Evolutionary conservation across 2,797 vertebrate genomes (phyloP).

Genomic region (Octomys mimax): DNA sequence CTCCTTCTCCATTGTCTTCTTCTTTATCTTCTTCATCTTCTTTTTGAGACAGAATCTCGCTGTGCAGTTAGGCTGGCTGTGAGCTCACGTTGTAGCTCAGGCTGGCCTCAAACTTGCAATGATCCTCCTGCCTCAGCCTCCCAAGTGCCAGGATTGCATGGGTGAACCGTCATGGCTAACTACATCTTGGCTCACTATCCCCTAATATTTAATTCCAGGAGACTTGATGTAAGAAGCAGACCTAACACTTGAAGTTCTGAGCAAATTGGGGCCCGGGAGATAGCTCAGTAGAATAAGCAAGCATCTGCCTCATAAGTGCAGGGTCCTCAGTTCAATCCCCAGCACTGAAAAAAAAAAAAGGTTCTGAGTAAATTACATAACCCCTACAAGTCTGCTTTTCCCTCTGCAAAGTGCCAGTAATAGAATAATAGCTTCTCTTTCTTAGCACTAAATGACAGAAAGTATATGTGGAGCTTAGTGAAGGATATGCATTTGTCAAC

Average conservation of each 20-base stretch:
- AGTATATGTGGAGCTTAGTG: background rate
- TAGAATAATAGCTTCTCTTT: background rate
- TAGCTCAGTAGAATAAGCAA: too few relatives aligned
- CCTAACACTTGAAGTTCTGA: background rate
- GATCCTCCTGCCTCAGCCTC: background rate
- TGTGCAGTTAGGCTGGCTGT: background rate
- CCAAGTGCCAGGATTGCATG: background rate
- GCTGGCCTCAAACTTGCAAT: background rate
- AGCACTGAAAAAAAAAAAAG: too few relatives aligned
- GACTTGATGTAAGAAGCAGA: background rate
- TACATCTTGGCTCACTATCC: background rate
- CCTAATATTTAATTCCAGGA: background rate
- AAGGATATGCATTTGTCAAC: background rate
- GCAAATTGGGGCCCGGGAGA: background rate
- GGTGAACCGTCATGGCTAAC: background rate
- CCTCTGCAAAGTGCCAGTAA: background rate
- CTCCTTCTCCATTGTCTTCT: background rate
- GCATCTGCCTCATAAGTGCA: too few relatives aligned
- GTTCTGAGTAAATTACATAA: background rate
- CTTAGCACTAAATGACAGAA: background rate
- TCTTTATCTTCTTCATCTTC: background rate
- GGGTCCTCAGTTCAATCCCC: too few relatives aligned
- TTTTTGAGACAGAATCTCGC: background rate
- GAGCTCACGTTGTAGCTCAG: background rate
- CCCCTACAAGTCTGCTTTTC: background rate